Conservation (phyloP, 2,797 vertebrate species). For the Triplophysa bombifrons region DNA sequence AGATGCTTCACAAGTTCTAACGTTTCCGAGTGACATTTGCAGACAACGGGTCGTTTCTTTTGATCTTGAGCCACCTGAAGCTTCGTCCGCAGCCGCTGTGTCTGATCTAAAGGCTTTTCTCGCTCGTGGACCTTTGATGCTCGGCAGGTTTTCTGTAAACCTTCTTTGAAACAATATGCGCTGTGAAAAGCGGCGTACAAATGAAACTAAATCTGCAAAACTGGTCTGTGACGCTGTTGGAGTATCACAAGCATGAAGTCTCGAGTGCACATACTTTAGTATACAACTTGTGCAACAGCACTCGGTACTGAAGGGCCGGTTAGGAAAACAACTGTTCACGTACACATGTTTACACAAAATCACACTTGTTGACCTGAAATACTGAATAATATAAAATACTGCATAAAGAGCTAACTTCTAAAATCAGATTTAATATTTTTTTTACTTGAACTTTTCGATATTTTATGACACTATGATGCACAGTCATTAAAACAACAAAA, state of each 20-base stretch:
- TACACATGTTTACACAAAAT: no score
- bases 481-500: not conserved
- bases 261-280: not conserved
- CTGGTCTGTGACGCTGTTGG: not conserved
- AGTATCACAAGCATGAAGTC: not conserved
- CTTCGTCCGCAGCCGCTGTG: not conserved
- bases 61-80: not conserved
- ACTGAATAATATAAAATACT: not conserved
- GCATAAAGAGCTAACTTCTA: not conserved
- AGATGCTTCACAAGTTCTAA: not conserved
- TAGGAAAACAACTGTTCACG: no score
- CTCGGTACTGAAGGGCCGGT: no score
- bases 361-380: not conserved
- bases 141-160: not conserved
- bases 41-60: not conserved
- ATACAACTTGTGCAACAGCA: no score
- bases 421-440: not conserved
- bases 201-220: not conserved
- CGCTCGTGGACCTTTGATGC: not conserved
- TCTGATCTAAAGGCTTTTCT: not conserved
- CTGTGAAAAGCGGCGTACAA: not conserved
- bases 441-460: not conserved
- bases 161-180: not conserved
- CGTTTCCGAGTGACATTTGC: not conserved
- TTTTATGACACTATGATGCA: not conserved